Percentiles rank a stretch among this genome's conserved stretches.
phyloP scores from a whole-genome alignment of 2,113 vertebrate species.

The Phaethon lepturus region DNA sequence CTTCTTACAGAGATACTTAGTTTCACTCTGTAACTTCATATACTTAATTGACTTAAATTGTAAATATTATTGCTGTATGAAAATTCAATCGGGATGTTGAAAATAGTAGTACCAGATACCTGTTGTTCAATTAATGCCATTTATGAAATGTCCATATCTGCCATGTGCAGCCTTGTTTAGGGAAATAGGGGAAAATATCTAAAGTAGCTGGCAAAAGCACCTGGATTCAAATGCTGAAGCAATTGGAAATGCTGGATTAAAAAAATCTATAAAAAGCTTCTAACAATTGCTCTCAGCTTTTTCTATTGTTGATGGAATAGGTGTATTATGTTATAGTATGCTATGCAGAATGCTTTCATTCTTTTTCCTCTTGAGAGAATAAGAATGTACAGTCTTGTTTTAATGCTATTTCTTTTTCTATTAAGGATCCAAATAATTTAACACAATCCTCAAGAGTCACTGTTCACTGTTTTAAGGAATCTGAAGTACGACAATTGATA shows the following conservation, averaged over 20 bases:
- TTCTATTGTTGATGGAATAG: background rate
- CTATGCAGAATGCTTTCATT: background rate
- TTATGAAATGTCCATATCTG: background rate
- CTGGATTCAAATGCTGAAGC: background rate
- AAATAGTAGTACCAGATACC: background rate
- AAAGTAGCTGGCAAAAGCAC: background rate
- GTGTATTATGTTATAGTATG: background rate
- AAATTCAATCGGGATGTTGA: background rate
- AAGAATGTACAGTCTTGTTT: background rate
- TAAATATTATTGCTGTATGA: background rate
- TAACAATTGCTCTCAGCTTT: background rate
- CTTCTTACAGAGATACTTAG: background rate
- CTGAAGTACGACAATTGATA: slow-evolving; percentile 11
- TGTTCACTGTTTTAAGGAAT: slow-evolving; percentile 59
- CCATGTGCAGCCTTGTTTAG: background rate
- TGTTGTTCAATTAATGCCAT: background rate
- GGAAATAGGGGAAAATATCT: background rate
- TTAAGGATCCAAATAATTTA: slow-evolving; percentile 21
- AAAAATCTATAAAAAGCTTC: background rate
- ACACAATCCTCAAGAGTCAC: background rate
- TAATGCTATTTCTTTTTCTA: background rate
- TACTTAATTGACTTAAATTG: background rate
- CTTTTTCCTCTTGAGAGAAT: background rate
- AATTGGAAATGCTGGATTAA: background rate
- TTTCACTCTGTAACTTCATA: background rate